A percentile compares a stretch with the other conserved stretches of the same genome.
These are phyloP conservation scores for Pogonomyrmex barbatus DNA, from an alignment of 1,140 invertebrate genomes.

Conservation along the genomic window DNA sequence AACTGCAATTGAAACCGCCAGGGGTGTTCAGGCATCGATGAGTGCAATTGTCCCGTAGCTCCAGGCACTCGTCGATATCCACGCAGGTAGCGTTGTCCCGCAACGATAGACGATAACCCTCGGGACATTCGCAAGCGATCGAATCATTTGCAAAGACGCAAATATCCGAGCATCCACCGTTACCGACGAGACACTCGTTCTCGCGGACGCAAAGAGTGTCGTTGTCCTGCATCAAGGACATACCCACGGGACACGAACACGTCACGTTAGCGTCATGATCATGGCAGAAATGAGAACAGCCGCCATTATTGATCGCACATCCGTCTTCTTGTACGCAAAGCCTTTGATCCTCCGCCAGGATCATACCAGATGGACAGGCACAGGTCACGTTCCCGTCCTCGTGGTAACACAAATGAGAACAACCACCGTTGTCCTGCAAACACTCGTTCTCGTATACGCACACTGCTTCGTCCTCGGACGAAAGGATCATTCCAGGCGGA, in stretches of 20 bases:
- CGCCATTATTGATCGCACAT: constrained; percentile 87
- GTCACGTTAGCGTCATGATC: constrained; percentile 83
- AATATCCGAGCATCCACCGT: constrained; percentile 85
- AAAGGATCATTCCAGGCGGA: constrained; percentile 90
- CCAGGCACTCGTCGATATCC: constrained; percentile 88
- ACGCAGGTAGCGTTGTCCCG: constrained; percentile 76
- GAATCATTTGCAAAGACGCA: constrained; percentile 72
- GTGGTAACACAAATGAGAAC: constrained; percentile 87
- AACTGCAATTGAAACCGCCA: constrained; percentile 91
- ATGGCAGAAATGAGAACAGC: constrained; percentile 85
- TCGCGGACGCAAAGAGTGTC: constrained; percentile 85
- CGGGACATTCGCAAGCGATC: constrained; percentile 85
- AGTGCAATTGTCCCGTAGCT: constrained; percentile 82
- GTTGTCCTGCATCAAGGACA: constrained; percentile 82
- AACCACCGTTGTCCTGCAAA: constrained; percentile 85
- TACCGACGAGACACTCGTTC: constrained; percentile 90
- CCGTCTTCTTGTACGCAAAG: constrained; percentile 88
- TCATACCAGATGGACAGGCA: constrained; percentile 85
- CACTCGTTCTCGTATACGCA: constrained; percentile 89
- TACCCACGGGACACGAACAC: constrained; percentile 90
- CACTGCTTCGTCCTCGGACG: constrained; percentile 72
- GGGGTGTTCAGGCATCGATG: constrained; percentile 90
- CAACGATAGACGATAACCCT: constrained; percentile 78
- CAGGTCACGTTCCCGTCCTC: constrained; percentile 87
- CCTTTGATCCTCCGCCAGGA: constrained; percentile 83